phyloP scores from a whole-genome alignment of 2,797 vertebrate species.

The Apogon talboti region DNA sequence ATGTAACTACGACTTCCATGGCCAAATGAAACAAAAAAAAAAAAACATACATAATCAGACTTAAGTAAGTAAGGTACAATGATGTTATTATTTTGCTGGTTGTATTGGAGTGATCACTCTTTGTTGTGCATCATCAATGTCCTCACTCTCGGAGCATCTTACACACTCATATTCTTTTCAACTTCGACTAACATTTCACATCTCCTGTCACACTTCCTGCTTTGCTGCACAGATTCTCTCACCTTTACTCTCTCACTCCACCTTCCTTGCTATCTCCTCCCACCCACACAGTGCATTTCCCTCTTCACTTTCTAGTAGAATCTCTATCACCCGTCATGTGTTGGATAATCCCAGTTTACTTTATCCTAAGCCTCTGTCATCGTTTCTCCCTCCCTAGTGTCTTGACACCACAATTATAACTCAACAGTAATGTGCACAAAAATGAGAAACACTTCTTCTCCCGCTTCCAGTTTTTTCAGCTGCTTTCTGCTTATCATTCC shows the following conservation, averaged over 20 bases:
- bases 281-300: slow-evolving; percentile 43
- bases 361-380: slow-evolving; percentile 74
- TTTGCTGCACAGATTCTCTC: slow-evolving; percentile 56
- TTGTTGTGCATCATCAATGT: slow-evolving; percentile 4
- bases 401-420: slow-evolving; percentile 63
- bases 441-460: slow-evolving; percentile 46
- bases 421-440: slow-evolving; percentile 51
- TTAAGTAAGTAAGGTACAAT: no score
- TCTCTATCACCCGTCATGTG: slow-evolving; percentile 66
- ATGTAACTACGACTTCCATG: no score
- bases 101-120: neutral
- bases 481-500: slow-evolving; percentile 23
- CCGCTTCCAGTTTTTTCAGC: slow-evolving; percentile 14
- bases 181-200: slow-evolving; percentile 57
- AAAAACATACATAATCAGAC: no score
- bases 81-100: neutral
- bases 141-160: slow-evolving; percentile 22
- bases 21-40: no score
- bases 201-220: slow-evolving; percentile 60
- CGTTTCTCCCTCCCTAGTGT: slow-evolving; percentile 42
- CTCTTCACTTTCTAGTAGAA: slow-evolving; percentile 51
- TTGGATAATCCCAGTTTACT: slow-evolving; percentile 79
- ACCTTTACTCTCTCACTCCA: slow-evolving; percentile 50
- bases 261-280: slow-evolving; percentile 28
- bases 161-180: slow-evolving; percentile 39